Conservation (phyloP, 2,113 vertebrate genomes). For the Zosterops japonicus region DNA sequence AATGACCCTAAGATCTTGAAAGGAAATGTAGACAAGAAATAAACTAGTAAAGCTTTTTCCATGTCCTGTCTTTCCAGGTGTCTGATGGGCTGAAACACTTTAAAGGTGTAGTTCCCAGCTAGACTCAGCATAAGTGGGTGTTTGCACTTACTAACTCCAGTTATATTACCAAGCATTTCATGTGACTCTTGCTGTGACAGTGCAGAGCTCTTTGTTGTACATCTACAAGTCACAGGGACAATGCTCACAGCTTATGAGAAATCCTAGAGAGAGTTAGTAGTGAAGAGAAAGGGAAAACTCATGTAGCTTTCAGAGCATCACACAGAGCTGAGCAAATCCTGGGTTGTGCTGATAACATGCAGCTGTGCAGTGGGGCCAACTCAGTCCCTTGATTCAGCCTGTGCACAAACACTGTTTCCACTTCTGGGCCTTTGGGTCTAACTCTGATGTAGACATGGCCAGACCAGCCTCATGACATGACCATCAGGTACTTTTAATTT, state of each 20-base stretch:
- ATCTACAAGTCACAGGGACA: not conserved
- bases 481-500: not conserved
- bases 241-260: not conserved
- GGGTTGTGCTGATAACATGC: not conserved
- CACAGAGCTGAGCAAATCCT: not conserved
- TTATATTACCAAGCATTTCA: not conserved
- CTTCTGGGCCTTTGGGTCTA: not conserved
- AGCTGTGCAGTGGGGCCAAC: not conserved
- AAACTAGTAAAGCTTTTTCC: not conserved
- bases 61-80: not conserved
- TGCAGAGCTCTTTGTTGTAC: not conserved
- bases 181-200: not conserved
- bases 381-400: not conserved
- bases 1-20: not conserved
- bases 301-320: not conserved
- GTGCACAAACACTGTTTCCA: not conserved
- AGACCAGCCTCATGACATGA: not conserved
- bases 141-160: not conserved
- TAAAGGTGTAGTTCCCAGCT: not conserved
- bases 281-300: not conserved
- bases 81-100: not conserved
- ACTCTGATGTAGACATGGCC: not conserved
- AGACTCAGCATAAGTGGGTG: not conserved
- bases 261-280: not conserved
- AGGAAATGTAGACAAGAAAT: not conserved